These are phyloP conservation scores for Myrmecobius fasciatus DNA, from an alignment of 2,113 vertebrate genomes.

Conservation along the genomic window DNA sequence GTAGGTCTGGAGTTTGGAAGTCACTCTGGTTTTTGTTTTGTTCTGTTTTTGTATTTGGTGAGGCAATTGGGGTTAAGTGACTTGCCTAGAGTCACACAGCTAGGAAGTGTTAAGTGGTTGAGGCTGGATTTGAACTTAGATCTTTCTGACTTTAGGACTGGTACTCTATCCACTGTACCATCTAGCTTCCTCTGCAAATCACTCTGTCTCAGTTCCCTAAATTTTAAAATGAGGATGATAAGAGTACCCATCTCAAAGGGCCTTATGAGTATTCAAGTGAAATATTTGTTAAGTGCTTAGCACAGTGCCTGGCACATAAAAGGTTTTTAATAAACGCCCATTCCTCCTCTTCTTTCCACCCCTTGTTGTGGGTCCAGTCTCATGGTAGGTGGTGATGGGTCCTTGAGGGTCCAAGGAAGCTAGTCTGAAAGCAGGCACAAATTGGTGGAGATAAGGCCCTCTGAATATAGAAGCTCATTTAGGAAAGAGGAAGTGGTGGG, in stretches of 20 bases:
- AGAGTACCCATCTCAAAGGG: background rate
- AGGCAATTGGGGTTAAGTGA: too few relatives aligned
- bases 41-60: too few relatives aligned
- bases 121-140: too few relatives aligned
- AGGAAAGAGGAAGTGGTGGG: background rate
- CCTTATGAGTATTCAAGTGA: background rate
- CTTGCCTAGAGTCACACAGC: too few relatives aligned
- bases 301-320: background rate
- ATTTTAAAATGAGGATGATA: background rate
- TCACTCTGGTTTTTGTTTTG: background rate
- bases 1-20: background rate
- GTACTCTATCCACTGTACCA: too few relatives aligned
- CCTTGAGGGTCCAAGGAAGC: background rate
- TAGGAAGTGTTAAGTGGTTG: too few relatives aligned
- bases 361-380: background rate
- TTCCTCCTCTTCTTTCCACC: background rate
- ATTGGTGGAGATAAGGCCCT: background rate
- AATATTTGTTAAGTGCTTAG: background rate
- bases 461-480: background rate
- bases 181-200: background rate
- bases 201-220: background rate
- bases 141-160: too few relatives aligned
- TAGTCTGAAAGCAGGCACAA: background rate
- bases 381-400: background rate
- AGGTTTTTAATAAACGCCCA: background rate